Percentiles rank a stretch among this genome's conserved stretches.
Conservation (phyloP, 2,797 vertebrate species). For the Mionectes olivaceus region DNA sequence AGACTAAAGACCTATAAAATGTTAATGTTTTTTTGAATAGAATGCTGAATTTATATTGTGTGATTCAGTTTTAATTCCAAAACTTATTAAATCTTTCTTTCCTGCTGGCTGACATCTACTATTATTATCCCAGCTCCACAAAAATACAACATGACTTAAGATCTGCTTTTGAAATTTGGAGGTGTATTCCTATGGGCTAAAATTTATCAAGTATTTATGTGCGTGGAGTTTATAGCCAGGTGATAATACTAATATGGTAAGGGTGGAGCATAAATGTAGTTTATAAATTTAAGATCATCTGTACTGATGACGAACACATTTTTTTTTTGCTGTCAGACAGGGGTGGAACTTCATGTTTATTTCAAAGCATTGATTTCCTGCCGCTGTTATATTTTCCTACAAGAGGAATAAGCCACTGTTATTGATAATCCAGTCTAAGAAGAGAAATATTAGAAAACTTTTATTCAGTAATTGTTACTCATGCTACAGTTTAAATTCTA, state of each 20-base stretch:
- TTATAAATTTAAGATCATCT: neutral
- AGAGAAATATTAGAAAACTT: neutral
- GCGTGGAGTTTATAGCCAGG: neutral
- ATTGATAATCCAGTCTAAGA: neutral
- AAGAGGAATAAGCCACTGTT: neutral
- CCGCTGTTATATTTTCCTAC: neutral
- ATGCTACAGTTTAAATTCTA: neutral
- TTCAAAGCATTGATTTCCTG: neutral
- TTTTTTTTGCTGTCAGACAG: neutral
- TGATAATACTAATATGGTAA: neutral
- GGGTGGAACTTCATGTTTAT: neutral
- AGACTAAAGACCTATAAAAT: constrained; percentile 37
- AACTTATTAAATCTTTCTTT: constrained; percentile 19
- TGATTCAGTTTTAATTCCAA: constrained; percentile 14
- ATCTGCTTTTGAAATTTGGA: neutral
- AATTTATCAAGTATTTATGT: neutral
- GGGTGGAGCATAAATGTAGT: neutral
- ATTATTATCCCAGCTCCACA: neutral
- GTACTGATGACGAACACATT: neutral
- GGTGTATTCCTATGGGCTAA: neutral
- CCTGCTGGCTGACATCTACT: neutral
- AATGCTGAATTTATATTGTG: neutral
- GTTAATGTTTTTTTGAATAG: constrained; percentile 31
- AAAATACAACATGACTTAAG: neutral
- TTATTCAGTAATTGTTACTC: neutral